Base-by-base conservation (phyloP, 2,888 invertebrate genomes). In the Ligdia adustata region DNA sequence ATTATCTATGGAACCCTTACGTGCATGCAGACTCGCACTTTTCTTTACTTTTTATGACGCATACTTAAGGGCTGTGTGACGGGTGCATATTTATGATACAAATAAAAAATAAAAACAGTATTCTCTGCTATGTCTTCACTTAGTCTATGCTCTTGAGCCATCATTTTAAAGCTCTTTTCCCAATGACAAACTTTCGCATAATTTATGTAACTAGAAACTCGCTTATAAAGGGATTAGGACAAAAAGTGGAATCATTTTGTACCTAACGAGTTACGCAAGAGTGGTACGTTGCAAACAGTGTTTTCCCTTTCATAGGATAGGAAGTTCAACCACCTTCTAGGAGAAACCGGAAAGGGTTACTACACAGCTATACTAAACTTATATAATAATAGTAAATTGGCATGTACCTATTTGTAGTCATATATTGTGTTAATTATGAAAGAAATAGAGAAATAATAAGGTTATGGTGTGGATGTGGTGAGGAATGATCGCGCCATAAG, bases 221-320 rank as follows among this genome's bases (percentile, higher is more conserved):
- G 72, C 66, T 67, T 57, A 57, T 57, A 47, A 54, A 70, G 72
- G 68, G 72, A 78, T 78, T 75, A 76, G 69, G 72, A 76, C 69
- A 82, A 82, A 85, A 81, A 83, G 71, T 76, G 65, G 72, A 64
- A 64, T 60, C 69, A 69, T 72, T 68, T 60, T 65, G 66, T 64
- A 34, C 9, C 22, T 14, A 68, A 72, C 82, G 55, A 75, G 88
- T 88, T 89, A 87, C 83, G 85, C 89, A 89, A 86, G 84, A 83
- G 65, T 67, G 72, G 71, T 64, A 53, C 64, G 66, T 55, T 59
- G 76, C 75, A 87, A 87, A 86, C 85, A 84, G 70, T 65, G 58
- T 79, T 80, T 82, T 82, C 82, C 79, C 80, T 85, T 80, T 82
- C 73, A 69, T 78, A 75, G 66, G 74, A 73, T 79, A 79, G 79